Conservation (phyloP, 2,113 vertebrate genomes). For the Athene cunicularia region DNA sequence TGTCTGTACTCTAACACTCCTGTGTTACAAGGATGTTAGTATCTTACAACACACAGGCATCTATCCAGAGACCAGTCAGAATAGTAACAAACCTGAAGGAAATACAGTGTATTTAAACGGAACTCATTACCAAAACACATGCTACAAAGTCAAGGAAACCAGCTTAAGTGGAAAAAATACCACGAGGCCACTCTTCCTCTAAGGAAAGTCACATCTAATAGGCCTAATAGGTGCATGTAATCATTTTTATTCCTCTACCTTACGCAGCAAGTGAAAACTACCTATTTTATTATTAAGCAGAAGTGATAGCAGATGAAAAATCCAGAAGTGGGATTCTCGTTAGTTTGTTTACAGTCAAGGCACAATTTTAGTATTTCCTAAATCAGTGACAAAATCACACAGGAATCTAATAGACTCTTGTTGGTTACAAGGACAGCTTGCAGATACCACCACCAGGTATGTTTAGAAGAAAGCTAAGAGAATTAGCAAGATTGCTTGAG, state of each 20-base stretch:
- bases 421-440: not conserved
- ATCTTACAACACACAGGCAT: not conserved
- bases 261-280: not conserved
- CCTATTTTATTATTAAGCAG: not conserved
- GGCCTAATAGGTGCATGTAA: not conserved
- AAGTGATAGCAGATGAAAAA: not conserved
- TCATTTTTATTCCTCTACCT: not conserved
- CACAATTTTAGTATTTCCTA: not conserved
- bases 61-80: not conserved
- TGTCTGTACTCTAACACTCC: not conserved
- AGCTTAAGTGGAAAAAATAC: not conserved
- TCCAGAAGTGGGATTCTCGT: not conserved
- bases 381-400: not conserved
- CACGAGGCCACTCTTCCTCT: not conserved
- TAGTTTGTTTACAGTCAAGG: not conserved
- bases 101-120: not conserved
- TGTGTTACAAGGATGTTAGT: not conserved
- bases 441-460: not conserved
- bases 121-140: not conserved
- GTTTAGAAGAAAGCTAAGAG: not conserved
- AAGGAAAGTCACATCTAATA: not conserved
- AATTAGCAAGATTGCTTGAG: not conserved
- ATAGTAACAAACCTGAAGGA: not conserved
- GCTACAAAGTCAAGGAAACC: not conserved
- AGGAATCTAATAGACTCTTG: not conserved